Conservation (phyloP, 1,140 invertebrate genomes). For the Panulirus ornatus region DNA sequence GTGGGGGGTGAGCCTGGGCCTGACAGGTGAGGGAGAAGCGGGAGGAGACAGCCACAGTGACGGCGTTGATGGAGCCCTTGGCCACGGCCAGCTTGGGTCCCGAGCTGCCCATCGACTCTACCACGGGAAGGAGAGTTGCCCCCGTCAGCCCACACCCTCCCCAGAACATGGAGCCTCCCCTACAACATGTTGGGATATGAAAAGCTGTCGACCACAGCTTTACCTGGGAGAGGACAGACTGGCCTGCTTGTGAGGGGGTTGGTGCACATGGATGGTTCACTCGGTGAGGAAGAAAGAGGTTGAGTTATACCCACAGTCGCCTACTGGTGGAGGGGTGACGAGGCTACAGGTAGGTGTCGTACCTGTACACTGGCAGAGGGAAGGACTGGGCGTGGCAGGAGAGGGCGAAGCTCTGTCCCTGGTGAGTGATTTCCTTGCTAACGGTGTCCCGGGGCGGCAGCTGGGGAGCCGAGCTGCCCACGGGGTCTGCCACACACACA, state of each 20-base stretch:
- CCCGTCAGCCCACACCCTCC: neutral
- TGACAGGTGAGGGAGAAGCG: constrained; percentile 76
- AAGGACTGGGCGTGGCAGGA: constrained; percentile 84
- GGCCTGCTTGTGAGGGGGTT: too few species aligned
- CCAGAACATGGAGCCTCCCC: too few species aligned
- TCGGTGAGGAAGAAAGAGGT: too few species aligned
- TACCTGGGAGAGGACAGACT: too few species aligned
- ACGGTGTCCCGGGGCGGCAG: constrained; percentile 66
- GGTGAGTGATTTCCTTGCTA: constrained; percentile 63
- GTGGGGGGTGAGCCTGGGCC: constrained; percentile 51
- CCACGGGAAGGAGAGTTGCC: neutral
- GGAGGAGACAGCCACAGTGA: constrained; percentile 45
- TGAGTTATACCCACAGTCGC: too few species aligned
- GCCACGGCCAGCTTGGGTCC: constrained; percentile 74
- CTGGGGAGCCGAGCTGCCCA: constrained; percentile 76
- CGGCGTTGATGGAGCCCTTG: constrained; percentile 75
- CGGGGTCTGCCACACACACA: constrained; percentile 79
- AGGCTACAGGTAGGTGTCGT: constrained; percentile 73
- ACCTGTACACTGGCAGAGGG: constrained; percentile 84
- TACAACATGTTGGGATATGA: too few species aligned
- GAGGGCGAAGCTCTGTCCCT: constrained; percentile 80
- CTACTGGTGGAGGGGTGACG: neutral
- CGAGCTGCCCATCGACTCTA: constrained; percentile 75
- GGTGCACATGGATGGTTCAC: too few species aligned
- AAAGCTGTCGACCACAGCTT: too few species aligned